A percentile compares a stretch with the other conserved stretches of the same genome.
phyloP scores from a whole-genome alignment of 2,113 vertebrate species.

The Mandrillus leucophaeus region DNA sequence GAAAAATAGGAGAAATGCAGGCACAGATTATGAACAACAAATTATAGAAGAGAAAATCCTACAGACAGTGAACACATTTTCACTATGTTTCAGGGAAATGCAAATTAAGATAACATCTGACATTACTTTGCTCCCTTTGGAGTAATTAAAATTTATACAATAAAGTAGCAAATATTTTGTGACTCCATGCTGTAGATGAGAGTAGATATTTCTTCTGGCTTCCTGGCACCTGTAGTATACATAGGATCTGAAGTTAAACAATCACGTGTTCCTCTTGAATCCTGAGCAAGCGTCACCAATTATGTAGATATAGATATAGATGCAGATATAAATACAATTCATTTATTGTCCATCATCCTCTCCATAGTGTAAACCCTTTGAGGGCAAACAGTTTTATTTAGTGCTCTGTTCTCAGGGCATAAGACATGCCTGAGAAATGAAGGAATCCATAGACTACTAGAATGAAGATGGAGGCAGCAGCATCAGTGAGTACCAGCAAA shows the following conservation, averaged over 20 bases:
- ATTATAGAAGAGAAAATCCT: neutral
- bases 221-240: neutral
- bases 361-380: neutral
- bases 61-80: neutral
- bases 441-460: fast-evolving
- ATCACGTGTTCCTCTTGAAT: neutral
- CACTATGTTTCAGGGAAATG: neutral
- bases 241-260: neutral
- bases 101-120: neutral
- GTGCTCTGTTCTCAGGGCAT: neutral
- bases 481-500: fast-evolving
- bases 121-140: fast-evolving
- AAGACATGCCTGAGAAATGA: neutral
- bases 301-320: neutral
- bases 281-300: neutral
- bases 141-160: neutral
- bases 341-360: neutral
- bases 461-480: too few species aligned
- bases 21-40: neutral
- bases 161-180: neutral
- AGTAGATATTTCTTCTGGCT: neutral
- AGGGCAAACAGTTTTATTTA: neutral
- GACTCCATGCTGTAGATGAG: neutral
- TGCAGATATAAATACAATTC: too few species aligned
- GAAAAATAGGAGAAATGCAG: neutral